Base-by-base conservation (phyloP, 2,113 vertebrate genomes). In the Xiphophorus hellerii region DNA sequence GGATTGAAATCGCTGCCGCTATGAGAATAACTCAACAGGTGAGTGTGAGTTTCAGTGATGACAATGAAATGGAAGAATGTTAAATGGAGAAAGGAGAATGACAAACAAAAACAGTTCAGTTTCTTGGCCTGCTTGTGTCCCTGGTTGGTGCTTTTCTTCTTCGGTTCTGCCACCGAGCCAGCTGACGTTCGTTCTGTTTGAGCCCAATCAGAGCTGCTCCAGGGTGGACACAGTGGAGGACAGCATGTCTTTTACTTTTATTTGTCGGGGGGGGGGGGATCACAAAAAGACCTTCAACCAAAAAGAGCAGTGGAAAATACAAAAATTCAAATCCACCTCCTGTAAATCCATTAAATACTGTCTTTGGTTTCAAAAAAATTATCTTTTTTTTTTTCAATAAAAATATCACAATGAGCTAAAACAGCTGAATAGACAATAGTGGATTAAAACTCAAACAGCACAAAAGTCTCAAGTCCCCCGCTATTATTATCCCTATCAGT, bases 401-500 rank as follows among this genome's bases (percentile, higher is more conserved):
- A 58, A 25, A 54, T 78, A 67, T 73, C 48, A 73, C 31, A 62
- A 72, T 48, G 15, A 30, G 71, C 27, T 39, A 65, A 70, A 80
- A 66, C 61, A 66, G 74, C 66, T 78, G 30, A 84, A 75, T 10
- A 66, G 67, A 81, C 76, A 79, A 75, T 48, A 71, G 42, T 61
- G 77, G 39, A 37, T 15, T 73, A 44, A 79, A 77, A 81, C 76
- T 79, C 69, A 73, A 62, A 70, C 70, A 76, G 51, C 79, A 72
- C 51, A 71, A 74, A 78, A 33, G 12, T n/a, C 72, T 88, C 71
- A 69, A 71, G 61, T 8, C n/a, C 22, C 37, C 37, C 30, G 33
- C 29, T 65, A 71, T 64, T 25, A 13, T n/a, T 58, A 17, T 60
- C 48, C 42, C 81, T 83, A 86, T 91, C 91, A 82, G 84, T 29